Conservation (phyloP, 2,113 vertebrate genomes). For the Cephalopholis sonnerati region DNA sequence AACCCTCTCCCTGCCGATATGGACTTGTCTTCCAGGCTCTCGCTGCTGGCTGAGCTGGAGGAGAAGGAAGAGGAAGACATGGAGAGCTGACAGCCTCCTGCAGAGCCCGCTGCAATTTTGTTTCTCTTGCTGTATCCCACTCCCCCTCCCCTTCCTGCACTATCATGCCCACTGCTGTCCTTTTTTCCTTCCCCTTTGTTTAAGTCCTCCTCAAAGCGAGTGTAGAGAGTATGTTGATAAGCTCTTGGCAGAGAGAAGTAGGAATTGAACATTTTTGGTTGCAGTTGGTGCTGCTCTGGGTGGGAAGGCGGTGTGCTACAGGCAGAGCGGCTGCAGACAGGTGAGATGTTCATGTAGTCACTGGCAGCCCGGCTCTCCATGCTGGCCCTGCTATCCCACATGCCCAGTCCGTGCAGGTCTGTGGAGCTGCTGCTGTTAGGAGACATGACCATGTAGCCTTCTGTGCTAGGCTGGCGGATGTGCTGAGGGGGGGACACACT, state of each 20-base stretch:
- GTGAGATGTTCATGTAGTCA: conserved; percentile 90
- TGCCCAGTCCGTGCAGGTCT: conserved; percentile 77
- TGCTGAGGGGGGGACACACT: conserved; percentile 85
- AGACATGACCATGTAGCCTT: conserved; percentile 89
- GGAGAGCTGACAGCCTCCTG: conserved; percentile 78
- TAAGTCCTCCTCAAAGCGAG: conserved; percentile 82
- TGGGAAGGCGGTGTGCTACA: conserved; percentile 82
- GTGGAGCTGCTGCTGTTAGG: conserved; percentile 85
- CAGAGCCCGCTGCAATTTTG: conserved; percentile 74
- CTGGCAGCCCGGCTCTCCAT: conserved; percentile 78
- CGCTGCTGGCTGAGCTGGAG: conserved; percentile 88
- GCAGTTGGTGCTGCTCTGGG: conserved; percentile 80
- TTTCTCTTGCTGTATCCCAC: conserved; percentile 78
- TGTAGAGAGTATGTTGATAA: conserved; percentile 83
- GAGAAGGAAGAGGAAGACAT: conserved; percentile 88
- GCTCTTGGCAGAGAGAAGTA: conserved; percentile 85
- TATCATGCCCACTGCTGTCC: conserved; percentile 57
- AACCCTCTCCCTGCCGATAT: conserved; percentile 75
- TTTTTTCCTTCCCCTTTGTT: conserved; percentile 79
- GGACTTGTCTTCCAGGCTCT: conserved; percentile 87
- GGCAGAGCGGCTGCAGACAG: conserved; percentile 82
- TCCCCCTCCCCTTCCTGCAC: conserved; percentile 68
- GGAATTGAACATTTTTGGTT: conserved; percentile 84
- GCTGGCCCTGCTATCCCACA: conserved; percentile 80
- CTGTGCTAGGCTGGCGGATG: conserved; percentile 77